Evolutionary conservation across 2,888 invertebrate species (phyloP).

Genomic region (Phyllotreta striolata): DNA sequence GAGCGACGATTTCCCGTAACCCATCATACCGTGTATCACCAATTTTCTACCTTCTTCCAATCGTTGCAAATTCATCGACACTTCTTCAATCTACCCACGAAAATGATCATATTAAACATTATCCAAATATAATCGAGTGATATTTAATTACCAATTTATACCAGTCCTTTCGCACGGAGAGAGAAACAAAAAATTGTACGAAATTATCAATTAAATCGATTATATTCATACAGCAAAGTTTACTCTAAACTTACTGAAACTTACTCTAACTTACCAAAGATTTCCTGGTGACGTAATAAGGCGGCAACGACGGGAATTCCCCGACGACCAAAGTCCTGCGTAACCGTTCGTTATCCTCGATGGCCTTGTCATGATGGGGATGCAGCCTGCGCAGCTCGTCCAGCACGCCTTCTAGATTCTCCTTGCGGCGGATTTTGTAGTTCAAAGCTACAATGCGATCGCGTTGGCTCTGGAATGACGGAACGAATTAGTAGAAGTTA

Average conservation of each 20-base stretch:
- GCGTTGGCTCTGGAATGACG: conserved; percentile 28
- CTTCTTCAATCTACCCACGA: conserved; percentile 36
- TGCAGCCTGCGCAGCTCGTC: conserved; percentile 33
- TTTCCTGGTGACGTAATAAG: conserved; percentile 65
- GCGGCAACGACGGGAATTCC: conserved; percentile 67
- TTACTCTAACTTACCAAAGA: conserved; percentile 60
- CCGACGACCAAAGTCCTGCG: conserved; percentile 62
- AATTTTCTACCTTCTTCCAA: conserved; percentile 58
- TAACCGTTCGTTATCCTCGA: conserved; percentile 36
- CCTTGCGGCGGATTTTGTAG: too few species aligned
- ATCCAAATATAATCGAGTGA: conserved; percentile 7
- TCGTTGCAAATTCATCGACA: conserved; percentile 37
- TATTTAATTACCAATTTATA: not conserved
- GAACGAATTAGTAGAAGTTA: conserved; percentile 12
- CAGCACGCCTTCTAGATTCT: conserved; percentile 21
- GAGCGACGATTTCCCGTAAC: conserved; percentile 76
- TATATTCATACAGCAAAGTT: not conserved
- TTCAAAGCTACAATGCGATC: too few species aligned
- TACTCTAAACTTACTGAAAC: not conserved
- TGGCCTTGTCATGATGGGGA: conserved; percentile 38
- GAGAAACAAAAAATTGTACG: too few species aligned
- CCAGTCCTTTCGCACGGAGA: too few species aligned
- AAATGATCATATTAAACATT: too few species aligned
- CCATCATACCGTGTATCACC: conserved; percentile 77
- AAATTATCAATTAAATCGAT: not conserved